phyloP scores from a whole-genome alignment of 2,113 vertebrate genomes.

The Scatophagus argus region DNA sequence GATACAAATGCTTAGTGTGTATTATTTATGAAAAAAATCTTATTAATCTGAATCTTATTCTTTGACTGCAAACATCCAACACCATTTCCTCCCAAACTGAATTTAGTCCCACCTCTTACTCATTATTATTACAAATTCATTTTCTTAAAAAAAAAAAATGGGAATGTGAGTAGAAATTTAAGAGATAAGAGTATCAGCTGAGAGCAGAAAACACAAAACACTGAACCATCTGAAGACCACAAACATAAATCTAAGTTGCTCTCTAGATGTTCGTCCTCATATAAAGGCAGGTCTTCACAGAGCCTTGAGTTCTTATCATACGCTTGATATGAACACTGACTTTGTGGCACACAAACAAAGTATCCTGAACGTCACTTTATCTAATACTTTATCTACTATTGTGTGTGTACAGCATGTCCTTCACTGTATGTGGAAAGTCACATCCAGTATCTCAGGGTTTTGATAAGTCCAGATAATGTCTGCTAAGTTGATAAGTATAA shows the following conservation, averaged over 20 bases:
- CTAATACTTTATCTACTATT: neutral
- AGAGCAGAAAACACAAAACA: no score
- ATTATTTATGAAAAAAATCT: neutral
- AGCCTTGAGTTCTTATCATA: neutral
- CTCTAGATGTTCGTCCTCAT: no score
- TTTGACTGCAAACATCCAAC: neutral
- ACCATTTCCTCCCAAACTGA: neutral
- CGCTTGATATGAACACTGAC: neutral
- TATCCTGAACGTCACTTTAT: neutral
- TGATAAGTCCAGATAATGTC: no score
- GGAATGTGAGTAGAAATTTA: neutral
- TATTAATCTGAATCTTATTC: neutral
- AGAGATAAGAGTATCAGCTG: no score
- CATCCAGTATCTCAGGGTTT: neutral
- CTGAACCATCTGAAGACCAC: no score
- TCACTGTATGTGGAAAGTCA: slow-evolving; percentile 3
- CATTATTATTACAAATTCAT: neutral
- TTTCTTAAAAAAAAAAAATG: neutral
- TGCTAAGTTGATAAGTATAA: no score
- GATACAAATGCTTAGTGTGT: neutral
- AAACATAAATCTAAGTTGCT: neutral
- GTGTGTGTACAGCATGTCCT: neutral
- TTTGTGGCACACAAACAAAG: neutral
- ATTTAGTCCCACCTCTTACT: neutral
- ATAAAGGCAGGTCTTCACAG: neutral